A percentile compares a stretch with the other conserved stretches of the same genome.
These are phyloP conservation scores for Istiophorus platypterus DNA, from an alignment of 2,113 vertebrate genomes.

Conservation along the genomic window DNA sequence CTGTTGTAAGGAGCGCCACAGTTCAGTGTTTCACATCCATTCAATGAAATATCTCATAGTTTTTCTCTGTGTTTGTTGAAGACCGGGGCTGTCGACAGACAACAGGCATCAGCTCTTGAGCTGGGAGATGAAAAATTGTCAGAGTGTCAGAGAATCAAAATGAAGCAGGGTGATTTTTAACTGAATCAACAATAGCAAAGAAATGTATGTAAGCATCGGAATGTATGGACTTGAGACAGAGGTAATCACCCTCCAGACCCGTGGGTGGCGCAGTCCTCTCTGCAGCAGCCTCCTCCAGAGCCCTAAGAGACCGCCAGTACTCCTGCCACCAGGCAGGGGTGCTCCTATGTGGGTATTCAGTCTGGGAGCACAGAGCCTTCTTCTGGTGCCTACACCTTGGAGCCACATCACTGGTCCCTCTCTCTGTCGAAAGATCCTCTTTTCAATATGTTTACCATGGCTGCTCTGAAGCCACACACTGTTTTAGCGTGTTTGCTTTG, in stretches of 20 bases:
- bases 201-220: constrained; percentile 83
- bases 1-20: constrained; percentile 80
- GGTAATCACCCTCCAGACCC: constrained; percentile 67
- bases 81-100: constrained; percentile 57
- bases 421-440: constrained; percentile 68
- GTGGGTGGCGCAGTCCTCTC: constrained; percentile 63
- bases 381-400: constrained; percentile 83
- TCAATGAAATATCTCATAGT: constrained; percentile 61
- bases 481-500: constrained; percentile 71
- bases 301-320: constrained; percentile 63
- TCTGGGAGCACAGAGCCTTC: constrained; percentile 81
- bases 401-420: constrained; percentile 79
- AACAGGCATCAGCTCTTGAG: constrained; percentile 67
- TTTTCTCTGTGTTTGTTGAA: constrained; percentile 63
- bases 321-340: constrained; percentile 69
- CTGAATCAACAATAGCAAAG: constrained; percentile 75
- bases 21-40: constrained; percentile 79
- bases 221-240: constrained; percentile 82
- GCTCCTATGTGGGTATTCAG: constrained; percentile 77
- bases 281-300: constrained; percentile 68
- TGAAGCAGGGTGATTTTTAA: constrained; percentile 88
- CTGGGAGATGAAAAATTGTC: neutral
- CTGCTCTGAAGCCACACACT: constrained; percentile 60
- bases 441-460: constrained; percentile 78
- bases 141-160: constrained; percentile 66